Evolutionary conservation across 2,797 vertebrate genomes (phyloP).

Genomic region (Pogonophryne albipinna): DNA sequence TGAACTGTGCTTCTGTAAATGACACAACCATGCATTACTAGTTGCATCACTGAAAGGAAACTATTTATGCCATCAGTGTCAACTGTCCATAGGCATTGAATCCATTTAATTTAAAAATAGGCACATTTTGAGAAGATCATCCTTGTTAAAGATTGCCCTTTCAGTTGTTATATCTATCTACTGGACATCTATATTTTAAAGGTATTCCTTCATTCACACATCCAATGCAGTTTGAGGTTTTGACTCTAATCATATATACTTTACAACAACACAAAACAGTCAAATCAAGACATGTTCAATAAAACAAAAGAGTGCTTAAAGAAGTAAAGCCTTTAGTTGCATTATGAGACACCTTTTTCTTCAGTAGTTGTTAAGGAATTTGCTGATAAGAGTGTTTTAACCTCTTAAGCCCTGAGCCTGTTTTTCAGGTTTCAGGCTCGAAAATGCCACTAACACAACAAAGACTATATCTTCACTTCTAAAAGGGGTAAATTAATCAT

Average conservation of each 20-base stretch:
- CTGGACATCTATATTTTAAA: neutral
- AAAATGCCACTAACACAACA: too few species aligned
- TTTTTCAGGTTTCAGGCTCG: too few species aligned
- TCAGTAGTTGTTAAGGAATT: neutral
- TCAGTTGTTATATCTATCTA: slow-evolving; percentile 2
- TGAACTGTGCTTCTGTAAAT: slow-evolving; percentile 12
- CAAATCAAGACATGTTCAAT: neutral
- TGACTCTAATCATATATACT: too few species aligned
- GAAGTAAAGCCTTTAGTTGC: neutral
- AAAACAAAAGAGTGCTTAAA: neutral
- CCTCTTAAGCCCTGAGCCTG: too few species aligned
- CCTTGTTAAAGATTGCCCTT: slow-evolving; percentile 11
- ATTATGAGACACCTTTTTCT: neutral
- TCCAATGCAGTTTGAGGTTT: neutral
- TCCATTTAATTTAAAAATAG: slow-evolving; percentile 38
- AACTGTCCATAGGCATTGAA: slow-evolving; percentile 27
- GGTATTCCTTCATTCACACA: neutral
- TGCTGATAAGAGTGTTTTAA: neutral
- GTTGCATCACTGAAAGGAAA: slow-evolving; percentile 42
- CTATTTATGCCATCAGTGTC: slow-evolving; percentile 25
- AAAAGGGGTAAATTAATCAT: too few species aligned
- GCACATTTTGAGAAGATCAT: slow-evolving; percentile 23
- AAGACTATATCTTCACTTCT: too few species aligned
- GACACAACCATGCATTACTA: slow-evolving; percentile 42
- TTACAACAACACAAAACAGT: neutral